Base-by-base conservation (phyloP, 1,140 invertebrate species). In the Drosophila pseudoananassae region DNA sequence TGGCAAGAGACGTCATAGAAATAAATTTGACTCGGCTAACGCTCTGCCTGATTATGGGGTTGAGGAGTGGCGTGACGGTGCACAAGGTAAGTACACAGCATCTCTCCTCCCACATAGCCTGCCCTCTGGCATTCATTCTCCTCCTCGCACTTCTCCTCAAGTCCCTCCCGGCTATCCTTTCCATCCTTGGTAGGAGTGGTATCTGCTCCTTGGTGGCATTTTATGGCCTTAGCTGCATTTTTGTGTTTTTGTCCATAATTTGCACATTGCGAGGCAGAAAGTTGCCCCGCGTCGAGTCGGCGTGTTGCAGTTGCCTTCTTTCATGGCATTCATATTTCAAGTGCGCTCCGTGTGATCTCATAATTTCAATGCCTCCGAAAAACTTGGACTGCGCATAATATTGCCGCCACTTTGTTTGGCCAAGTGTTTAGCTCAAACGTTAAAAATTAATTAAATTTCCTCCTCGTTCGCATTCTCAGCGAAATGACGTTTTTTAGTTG, bases 61-160 rank as follows among this genome's bases (percentile, higher is more conserved):
- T 79, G 91, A 91, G 83, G 91, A 92, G 84, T 92, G 91, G 91
- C 90, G 90, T 77, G 91, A 92, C 76, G 88, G 90, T 84, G 90
- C 88, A 71, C 83, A 88, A 88, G 89, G 88, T 91, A 91, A 91
- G 90, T 91, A 90, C 71, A 56, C 33, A 36, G 33, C 33, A 55
- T 43, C 33, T 69, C 65, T 55, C 43, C 25, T 27, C n/a, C 43
- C 43, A 9, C 23, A 29, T 15, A 14, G 47, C 23, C 47, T 49
- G 31, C 23, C 47, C 58, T 49, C 52, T 17, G 40, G 29, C 27
- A 38, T 36, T 55, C 40, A 54, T 29, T 20, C 33, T 20, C 20
- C 20, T 20, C 20, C 20, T 20, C 20, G 20, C 27, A 23, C 31
- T 29, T 36, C 25, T 27, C 25, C 25, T 27, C 25, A 27, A 31